Conservation (phyloP, 1,140 invertebrate genomes). For the Cepaea nemoralis region DNA sequence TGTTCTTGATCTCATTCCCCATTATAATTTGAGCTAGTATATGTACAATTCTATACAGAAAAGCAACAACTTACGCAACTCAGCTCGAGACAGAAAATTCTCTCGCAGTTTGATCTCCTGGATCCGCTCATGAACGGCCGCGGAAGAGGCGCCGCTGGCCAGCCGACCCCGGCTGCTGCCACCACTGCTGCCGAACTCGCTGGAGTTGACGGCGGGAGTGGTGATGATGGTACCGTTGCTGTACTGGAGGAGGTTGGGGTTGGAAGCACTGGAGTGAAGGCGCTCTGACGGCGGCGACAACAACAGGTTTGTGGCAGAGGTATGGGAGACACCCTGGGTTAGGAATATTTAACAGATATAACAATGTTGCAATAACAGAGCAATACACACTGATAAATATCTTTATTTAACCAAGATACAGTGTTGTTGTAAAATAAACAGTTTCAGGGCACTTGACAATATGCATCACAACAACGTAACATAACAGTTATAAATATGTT, state of each 20-base stretch:
- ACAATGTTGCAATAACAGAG: too few relatives aligned
- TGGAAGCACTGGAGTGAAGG: slow-evolving; percentile 69
- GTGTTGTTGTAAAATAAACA: too few relatives aligned
- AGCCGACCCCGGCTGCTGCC: background rate
- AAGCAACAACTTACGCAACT: slow-evolving; percentile 74
- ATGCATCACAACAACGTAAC: too few relatives aligned
- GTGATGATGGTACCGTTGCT: slow-evolving; percentile 37
- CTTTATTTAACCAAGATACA: too few relatives aligned
- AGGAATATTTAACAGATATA: too few relatives aligned
- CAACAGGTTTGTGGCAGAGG: slow-evolving; percentile 15
- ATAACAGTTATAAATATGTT: too few relatives aligned
- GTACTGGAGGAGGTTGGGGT: slow-evolving; percentile 71
- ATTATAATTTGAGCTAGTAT: background rate
- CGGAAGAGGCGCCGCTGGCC: background rate
- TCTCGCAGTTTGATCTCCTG: slow-evolving; percentile 78
- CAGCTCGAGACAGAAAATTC: slow-evolving; percentile 80
- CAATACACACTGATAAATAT: too few relatives aligned
- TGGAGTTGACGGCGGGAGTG: background rate
- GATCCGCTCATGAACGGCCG: slow-evolving; percentile 57
- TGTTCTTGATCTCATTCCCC: too few relatives aligned
- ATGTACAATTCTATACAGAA: background rate
- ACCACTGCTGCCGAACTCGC: background rate
- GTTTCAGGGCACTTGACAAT: too few relatives aligned
- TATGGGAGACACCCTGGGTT: background rate
- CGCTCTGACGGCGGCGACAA: slow-evolving; percentile 41